phyloP scores from a whole-genome alignment of 2,888 invertebrate genomes.

The Parnassius glacialis region DNA sequence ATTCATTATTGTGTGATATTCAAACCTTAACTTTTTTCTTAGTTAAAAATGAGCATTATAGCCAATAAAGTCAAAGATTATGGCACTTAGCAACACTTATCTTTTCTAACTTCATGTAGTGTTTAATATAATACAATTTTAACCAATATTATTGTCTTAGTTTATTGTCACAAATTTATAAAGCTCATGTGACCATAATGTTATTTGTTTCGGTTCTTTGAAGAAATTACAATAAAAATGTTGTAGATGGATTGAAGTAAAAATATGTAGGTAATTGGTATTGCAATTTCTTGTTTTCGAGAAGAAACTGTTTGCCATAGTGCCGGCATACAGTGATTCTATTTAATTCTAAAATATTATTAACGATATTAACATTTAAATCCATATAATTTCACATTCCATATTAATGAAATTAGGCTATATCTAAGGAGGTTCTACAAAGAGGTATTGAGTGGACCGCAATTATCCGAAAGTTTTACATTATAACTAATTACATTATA shows the following conservation, averaged over 20 bases:
- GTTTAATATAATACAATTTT: slow-evolving; percentile 1
- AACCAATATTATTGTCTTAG: slow-evolving; percentile 53
- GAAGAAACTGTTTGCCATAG: too few species aligned
- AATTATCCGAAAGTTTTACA: slow-evolving; percentile 40
- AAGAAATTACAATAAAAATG: too few species aligned
- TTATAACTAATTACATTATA: slow-evolving; percentile 23
- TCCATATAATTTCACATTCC: slow-evolving; percentile 6
- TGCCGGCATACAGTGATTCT: too few species aligned
- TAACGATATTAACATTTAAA: neutral
- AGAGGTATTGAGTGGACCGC: slow-evolving; percentile 60
- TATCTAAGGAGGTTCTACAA: slow-evolving; percentile 28
- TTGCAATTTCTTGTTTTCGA: too few species aligned
- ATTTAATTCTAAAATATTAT: too few species aligned
- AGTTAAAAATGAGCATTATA: slow-evolving; percentile 1
- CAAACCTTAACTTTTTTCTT: too few species aligned
- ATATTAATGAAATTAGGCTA: neutral
- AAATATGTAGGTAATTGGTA: too few species aligned
- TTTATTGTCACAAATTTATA: slow-evolving; percentile 66
- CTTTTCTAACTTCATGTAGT: slow-evolving; percentile 10
- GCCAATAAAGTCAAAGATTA: too few species aligned
- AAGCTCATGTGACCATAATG: slow-evolving; percentile 57
- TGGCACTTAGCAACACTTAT: slow-evolving; percentile 10
- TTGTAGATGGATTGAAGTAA: too few species aligned
- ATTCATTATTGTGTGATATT: too few species aligned
- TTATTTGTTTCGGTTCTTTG: too few species aligned